Evolutionary conservation across 2,113 vertebrate genomes (phyloP).

Genomic region (Herpailurus yagouaroundi): DNA sequence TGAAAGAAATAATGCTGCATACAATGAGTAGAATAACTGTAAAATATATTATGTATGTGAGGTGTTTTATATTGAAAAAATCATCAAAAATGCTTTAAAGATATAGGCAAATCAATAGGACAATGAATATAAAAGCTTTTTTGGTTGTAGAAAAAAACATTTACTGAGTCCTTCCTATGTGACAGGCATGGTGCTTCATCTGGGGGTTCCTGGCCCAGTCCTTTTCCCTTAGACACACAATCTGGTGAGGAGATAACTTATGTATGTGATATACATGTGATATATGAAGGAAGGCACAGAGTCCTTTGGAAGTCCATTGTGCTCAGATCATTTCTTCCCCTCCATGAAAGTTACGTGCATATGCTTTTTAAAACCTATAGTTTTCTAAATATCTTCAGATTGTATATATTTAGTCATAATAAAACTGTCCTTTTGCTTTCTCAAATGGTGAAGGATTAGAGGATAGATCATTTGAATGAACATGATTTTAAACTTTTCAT

Average conservation of each 20-base stretch:
- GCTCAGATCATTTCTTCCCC: background rate
- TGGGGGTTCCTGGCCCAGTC: background rate
- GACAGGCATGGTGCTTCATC: background rate
- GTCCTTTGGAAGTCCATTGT: background rate
- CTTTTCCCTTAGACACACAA: background rate
- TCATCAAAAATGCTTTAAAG: background rate
- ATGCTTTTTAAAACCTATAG: background rate
- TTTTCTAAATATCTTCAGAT: conserved; percentile 20
- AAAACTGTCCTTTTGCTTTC: background rate
- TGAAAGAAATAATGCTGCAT: background rate
- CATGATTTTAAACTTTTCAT: background rate
- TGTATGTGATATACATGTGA: background rate
- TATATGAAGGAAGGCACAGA: background rate
- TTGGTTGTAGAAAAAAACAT: background rate
- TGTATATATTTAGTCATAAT: background rate
- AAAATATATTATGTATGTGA: background rate
- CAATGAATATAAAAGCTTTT: background rate
- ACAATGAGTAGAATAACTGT: background rate
- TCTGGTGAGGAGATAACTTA: background rate
- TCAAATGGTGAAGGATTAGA: background rate
- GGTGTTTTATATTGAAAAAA: conserved; percentile 4
- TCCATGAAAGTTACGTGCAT: background rate
- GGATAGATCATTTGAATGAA: conserved; percentile 7
- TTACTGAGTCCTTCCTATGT: background rate
- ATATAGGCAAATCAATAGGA: background rate